A percentile compares a stretch with the other conserved stretches of the same genome.
These are phyloP conservation scores for Limonius californicus DNA, from an alignment of 1,140 invertebrate species.

Conservation along the genomic window DNA sequence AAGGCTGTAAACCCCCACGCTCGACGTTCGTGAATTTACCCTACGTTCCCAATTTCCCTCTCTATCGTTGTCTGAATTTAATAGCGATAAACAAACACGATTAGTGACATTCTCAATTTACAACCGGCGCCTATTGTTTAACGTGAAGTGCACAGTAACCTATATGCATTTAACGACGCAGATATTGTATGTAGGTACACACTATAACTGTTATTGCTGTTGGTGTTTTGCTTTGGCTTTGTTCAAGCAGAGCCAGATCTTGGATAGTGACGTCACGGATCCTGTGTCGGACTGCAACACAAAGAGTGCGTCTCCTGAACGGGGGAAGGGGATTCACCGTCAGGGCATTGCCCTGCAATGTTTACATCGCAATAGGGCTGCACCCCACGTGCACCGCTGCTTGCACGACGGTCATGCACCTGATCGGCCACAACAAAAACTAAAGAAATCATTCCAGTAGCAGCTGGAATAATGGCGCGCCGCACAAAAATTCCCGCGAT, in stretches of 20 bases:
- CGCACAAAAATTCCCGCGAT: background rate
- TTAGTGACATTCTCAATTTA: background rate
- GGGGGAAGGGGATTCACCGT: constrained; percentile 17
- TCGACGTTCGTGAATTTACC: too few species aligned
- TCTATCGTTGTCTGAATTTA: too few species aligned
- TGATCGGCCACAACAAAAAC: constrained; percentile 20
- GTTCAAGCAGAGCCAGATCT: background rate
- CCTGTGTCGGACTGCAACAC: constrained; percentile 7
- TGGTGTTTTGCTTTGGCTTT: background rate
- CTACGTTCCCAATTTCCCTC: too few species aligned
- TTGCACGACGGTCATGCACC: constrained; percentile 25
- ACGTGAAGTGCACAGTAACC: background rate
- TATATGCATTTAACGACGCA: background rate
- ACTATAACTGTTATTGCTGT: too few species aligned
- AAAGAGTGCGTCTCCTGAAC: constrained; percentile 6
- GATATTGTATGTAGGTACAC: too few species aligned
- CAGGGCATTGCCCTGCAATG: constrained; percentile 40
- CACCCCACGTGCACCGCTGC: constrained; percentile 20
- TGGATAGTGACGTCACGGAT: constrained; percentile 4
- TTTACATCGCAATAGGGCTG: constrained; percentile 40
- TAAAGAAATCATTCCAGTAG: constrained; percentile 6
- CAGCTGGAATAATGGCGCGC: background rate
- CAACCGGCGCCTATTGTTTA: background rate
- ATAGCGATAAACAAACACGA: too few species aligned
- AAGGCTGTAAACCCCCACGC: too few species aligned